Conservation (phyloP, 2,113 vertebrate species). For the Cynoglossus semilaevis region DNA sequence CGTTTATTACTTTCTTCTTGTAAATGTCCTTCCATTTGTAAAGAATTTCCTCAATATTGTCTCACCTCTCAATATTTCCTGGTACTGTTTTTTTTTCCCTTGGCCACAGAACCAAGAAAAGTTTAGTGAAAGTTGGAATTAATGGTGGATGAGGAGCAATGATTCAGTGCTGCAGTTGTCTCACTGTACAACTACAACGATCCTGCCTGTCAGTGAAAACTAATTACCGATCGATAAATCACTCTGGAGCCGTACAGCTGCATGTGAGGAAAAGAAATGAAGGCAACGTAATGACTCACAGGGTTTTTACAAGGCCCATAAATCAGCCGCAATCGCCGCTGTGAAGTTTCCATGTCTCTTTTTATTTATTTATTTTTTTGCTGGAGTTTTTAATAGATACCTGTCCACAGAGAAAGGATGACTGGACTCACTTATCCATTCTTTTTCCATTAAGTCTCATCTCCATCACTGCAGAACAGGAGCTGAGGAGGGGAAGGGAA, state of each 20-base stretch:
- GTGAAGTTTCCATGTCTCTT: slow-evolving; percentile 29
- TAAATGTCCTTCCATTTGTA: too few species aligned
- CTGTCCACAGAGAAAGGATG: slow-evolving; percentile 35
- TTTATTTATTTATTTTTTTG: neutral
- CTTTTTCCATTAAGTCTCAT: slow-evolving; percentile 42
- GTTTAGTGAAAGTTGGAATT: neutral
- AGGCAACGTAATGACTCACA: slow-evolving; percentile 42
- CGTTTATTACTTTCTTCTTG: too few species aligned
- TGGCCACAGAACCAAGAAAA: neutral
- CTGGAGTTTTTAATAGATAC: slow-evolving; percentile 29
- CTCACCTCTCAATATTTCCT: too few species aligned
- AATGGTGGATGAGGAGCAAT: slow-evolving; percentile 18
- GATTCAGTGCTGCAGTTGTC: slow-evolving; percentile 5
- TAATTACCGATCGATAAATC: slow-evolving; percentile 13
- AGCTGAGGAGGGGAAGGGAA: neutral
- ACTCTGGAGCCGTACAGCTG: slow-evolving; percentile 13
- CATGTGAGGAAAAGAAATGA: slow-evolving; percentile 34
- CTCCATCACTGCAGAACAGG: slow-evolving; percentile 34
- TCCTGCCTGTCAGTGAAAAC: slow-evolving; percentile 24
- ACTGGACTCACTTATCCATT: slow-evolving; percentile 41
- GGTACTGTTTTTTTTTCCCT: too few species aligned
- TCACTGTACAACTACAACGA: slow-evolving; percentile 19
- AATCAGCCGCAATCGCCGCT: slow-evolving; percentile 42
- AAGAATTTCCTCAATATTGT: too few species aligned
- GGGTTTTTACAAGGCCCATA: slow-evolving; percentile 19